Conservation (phyloP, 2,113 vertebrate genomes). For the Rostratula benghalensis region DNA sequence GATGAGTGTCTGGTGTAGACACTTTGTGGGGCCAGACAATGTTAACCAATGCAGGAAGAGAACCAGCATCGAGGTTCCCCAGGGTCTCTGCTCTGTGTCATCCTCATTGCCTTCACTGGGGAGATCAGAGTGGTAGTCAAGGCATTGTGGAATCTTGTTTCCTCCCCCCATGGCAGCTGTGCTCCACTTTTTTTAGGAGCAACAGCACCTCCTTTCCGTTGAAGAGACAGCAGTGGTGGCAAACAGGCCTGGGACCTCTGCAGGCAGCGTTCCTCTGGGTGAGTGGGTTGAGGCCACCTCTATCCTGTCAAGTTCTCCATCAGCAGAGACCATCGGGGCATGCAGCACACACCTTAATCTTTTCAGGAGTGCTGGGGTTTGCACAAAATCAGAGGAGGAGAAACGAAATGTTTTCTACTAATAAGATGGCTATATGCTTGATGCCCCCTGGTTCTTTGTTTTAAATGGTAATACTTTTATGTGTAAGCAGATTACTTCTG, state of each 20-base stretch:
- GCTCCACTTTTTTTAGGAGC: neutral
- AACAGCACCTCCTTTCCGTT: neutral
- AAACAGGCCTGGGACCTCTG: no score
- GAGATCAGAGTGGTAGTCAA: rapidly evolving
- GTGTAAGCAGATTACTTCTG: neutral
- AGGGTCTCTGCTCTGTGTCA: rapidly evolving
- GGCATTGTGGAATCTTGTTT: neutral
- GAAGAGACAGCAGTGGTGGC: neutral
- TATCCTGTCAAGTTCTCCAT: neutral
- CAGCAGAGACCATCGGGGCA: rapidly evolving
- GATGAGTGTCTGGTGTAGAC: rapidly evolving
- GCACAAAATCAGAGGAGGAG: neutral
- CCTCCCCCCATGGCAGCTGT: rapidly evolving
- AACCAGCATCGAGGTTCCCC: rapidly evolving
- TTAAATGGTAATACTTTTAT: neutral
- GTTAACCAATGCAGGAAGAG: neutral
- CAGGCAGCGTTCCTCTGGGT: neutral
- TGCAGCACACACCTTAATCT: neutral
- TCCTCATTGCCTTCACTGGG: neutral
- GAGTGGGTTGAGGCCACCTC: rapidly evolving
- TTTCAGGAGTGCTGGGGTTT: neutral
- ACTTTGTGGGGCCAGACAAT: rapidly evolving
- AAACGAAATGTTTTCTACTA: neutral
- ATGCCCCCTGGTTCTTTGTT: neutral
- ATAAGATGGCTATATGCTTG: neutral